Evolutionary conservation across 2,888 invertebrate species (phyloP).

Genomic region (Lasioglossum oenotherae): DNA sequence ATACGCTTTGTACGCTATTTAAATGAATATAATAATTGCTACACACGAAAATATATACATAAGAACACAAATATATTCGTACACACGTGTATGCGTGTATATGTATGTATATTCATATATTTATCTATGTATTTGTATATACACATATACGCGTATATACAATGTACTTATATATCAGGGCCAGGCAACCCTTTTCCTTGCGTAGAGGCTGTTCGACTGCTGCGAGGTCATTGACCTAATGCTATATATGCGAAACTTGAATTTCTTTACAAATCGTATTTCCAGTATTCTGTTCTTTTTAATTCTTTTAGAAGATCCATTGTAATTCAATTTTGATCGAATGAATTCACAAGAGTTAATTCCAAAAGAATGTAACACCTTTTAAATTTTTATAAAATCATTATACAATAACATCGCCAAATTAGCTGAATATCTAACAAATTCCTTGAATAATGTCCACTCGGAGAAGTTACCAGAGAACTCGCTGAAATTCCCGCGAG

Average conservation of each 20-base stretch:
- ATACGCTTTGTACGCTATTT: slow-evolving; percentile 80
- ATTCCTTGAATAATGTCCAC: background rate
- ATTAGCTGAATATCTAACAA: background rate
- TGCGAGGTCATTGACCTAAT: background rate
- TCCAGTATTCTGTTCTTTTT: background rate
- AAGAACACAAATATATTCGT: slow-evolving; percentile 75
- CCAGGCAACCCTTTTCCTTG: slow-evolving; percentile 63
- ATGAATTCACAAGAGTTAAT: background rate
- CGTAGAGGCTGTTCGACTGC: slow-evolving; percentile 60
- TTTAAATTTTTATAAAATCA: background rate
- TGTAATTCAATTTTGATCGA: background rate
- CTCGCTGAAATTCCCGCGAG: too few species aligned
- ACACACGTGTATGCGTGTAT: slow-evolving; percentile 28
- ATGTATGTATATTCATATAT: background rate
- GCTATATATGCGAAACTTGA: background rate
- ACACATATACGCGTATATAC: slow-evolving; percentile 54
- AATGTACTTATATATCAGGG: slow-evolving; percentile 66
- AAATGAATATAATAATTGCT: slow-evolving; percentile 78
- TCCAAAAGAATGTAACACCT: background rate
- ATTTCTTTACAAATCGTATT: background rate
- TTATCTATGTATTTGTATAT: slow-evolving; percentile 42
- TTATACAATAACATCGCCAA: background rate
- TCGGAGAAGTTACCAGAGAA: background rate
- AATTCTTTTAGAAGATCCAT: background rate
- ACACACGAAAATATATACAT: slow-evolving; percentile 67